Evolutionary conservation across 2,113 vertebrate species (phyloP).

Genomic region (Siniperca knerii): DNA sequence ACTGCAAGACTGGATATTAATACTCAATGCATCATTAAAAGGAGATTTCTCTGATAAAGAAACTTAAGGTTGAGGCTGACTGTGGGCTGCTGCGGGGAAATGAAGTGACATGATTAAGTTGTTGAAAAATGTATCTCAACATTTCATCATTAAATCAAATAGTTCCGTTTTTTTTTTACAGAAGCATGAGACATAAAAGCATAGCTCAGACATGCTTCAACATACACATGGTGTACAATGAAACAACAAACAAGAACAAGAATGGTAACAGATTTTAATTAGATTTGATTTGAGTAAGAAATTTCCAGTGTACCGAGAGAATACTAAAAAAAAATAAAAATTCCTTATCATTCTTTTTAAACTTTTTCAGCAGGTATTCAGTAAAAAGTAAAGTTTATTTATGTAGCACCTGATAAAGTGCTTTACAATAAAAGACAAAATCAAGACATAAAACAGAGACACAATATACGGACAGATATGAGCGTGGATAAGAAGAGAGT

Average conservation of each 20-base stretch:
- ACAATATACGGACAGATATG: too few relatives aligned
- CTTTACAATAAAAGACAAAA: neutral
- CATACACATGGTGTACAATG: neutral
- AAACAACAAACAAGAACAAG: neutral
- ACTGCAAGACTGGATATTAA: slow-evolving; percentile 4
- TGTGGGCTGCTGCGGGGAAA: slow-evolving; percentile 25
- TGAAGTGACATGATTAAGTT: neutral
- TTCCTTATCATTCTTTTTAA: neutral
- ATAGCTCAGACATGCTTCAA: neutral
- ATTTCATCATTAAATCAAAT: neutral
- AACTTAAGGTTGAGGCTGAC: slow-evolving; percentile 8
- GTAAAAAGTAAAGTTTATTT: neutral
- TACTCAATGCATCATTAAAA: neutral
- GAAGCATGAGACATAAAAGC: neutral
- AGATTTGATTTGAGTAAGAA: neutral
- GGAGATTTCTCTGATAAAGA: slow-evolving; percentile 36
- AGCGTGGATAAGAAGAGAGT: too few relatives aligned
- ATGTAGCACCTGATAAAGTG: neutral
- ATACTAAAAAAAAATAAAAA: neutral
- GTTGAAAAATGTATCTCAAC: neutral
- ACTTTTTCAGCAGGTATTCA: neutral
- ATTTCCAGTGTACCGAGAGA: neutral
- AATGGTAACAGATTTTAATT: too few relatives aligned
- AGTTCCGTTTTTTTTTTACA: neutral
- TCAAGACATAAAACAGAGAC: neutral